Evolutionary conservation across 2,888 invertebrate species (phyloP).

Genomic region (Phaonia tiefii): DNA sequence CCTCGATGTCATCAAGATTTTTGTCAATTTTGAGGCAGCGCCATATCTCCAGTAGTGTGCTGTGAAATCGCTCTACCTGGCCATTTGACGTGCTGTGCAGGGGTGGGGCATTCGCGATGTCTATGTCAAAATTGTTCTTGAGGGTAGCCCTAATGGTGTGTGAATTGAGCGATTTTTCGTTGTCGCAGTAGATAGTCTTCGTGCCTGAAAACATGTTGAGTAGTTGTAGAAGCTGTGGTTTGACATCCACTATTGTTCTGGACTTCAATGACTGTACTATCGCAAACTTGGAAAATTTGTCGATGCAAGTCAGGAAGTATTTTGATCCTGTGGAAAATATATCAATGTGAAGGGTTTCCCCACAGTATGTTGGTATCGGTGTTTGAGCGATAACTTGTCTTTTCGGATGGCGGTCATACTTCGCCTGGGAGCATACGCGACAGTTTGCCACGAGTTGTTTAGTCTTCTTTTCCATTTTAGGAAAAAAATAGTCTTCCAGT

Average conservation of each 20-base stretch:
- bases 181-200: too few relatives aligned
- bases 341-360: conserved; percentile 46
- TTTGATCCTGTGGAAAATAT: conserved; percentile 23
- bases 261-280: conserved; percentile 50
- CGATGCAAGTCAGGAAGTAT: conserved; percentile 59
- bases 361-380: conserved; percentile 45
- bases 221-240: conserved; percentile 38
- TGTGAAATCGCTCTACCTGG: conserved; percentile 24
- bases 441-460: conserved; percentile 56
- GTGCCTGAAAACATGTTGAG: too few relatives aligned
- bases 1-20: background rate
- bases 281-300: conserved; percentile 51
- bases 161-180: too few relatives aligned
- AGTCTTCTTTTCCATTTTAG: conserved; percentile 37
- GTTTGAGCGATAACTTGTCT: conserved; percentile 55
- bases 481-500: conserved; percentile 57
- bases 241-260: conserved; percentile 1
- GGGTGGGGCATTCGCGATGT: background rate
- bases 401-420: conserved; percentile 62
- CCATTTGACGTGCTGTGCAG: conserved; percentile 24
- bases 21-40: conserved; percentile 4
- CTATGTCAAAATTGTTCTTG: too few relatives aligned
- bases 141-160: too few relatives aligned
- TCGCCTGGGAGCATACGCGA: conserved; percentile 29
- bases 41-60: background rate